phyloP scores from a whole-genome alignment of 2,797 vertebrate species.

The Syngnathus rostellatus region DNA sequence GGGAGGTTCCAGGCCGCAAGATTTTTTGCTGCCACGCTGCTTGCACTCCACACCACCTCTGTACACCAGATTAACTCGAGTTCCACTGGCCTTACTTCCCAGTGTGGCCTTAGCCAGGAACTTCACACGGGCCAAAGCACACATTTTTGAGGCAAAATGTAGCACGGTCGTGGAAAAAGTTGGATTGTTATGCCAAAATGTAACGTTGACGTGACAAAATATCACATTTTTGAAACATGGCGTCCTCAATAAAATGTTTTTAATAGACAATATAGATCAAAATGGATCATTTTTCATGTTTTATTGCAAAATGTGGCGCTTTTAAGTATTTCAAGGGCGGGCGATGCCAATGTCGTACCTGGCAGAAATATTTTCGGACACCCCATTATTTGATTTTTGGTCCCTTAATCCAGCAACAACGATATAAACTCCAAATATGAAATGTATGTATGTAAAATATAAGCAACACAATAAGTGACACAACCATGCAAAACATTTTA shows the following conservation, averaged over 20 bases:
- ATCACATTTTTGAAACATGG: not conserved
- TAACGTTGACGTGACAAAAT: not conserved
- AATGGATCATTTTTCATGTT: not conserved
- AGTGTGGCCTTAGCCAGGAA: not conserved
- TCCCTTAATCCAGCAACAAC: no score
- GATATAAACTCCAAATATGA: no score
- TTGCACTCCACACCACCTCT: not conserved
- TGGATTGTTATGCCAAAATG: not conserved
- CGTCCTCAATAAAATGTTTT: not conserved
- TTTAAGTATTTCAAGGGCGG: no score
- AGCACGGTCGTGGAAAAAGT: not conserved
- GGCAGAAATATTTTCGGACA: not conserved
- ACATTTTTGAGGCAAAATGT: not conserved
- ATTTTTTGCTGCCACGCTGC: constrained; percentile 6
- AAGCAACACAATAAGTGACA: no score
- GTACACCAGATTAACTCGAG: not conserved
- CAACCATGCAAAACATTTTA: no score
- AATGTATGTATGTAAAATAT: no score
- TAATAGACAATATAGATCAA: not conserved
- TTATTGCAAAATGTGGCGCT: no score
- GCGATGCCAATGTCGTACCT: no score
- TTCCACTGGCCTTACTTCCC: not conserved
- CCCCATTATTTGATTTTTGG: no score
- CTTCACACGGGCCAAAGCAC: not conserved
- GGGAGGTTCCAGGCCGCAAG: constrained; percentile 25